A percentile compares a stretch with the other conserved stretches of the same genome.
phyloP scores from a whole-genome alignment of 1,140 invertebrate genomes.

The Microvelia longipes region DNA sequence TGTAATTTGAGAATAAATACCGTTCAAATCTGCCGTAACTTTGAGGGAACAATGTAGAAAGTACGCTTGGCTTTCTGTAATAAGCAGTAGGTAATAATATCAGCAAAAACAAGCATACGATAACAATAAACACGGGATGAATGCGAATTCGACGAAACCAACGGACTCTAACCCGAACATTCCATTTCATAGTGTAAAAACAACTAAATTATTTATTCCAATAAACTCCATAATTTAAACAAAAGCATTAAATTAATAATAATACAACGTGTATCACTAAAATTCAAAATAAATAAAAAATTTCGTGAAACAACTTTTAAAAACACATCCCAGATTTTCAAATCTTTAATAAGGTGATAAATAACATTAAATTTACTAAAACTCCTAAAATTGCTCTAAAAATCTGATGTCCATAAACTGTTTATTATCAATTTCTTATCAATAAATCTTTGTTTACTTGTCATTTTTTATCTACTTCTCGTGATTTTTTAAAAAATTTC shows the following conservation, averaged over 20 bases:
- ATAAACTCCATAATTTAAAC: no score
- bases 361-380: no score
- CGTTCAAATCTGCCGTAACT: slow-evolving; percentile 7
- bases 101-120: slow-evolving; percentile 12
- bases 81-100: slow-evolving; percentile 11
- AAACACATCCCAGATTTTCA: no score
- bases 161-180: slow-evolving; percentile 4
- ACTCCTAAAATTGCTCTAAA: no score
- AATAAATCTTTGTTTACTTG: slow-evolving; percentile 1
- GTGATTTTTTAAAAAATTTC: not conserved
- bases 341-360: no score
- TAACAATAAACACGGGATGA: slow-evolving; percentile 12
- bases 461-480: not conserved
- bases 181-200: not conserved
- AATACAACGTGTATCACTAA: no score
- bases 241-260: no score
- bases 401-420: no score
- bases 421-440: not conserved
- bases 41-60: slow-evolving; percentile 8
- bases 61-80: slow-evolving; percentile 5
- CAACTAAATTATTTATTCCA: no score
- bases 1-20: slow-evolving; percentile 8
- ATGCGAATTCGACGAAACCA: slow-evolving; percentile 13
- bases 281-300: no score
- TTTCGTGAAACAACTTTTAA: no score